phyloP scores from a whole-genome alignment of 2,797 vertebrate genomes.

The Linurgus olivaceus region DNA sequence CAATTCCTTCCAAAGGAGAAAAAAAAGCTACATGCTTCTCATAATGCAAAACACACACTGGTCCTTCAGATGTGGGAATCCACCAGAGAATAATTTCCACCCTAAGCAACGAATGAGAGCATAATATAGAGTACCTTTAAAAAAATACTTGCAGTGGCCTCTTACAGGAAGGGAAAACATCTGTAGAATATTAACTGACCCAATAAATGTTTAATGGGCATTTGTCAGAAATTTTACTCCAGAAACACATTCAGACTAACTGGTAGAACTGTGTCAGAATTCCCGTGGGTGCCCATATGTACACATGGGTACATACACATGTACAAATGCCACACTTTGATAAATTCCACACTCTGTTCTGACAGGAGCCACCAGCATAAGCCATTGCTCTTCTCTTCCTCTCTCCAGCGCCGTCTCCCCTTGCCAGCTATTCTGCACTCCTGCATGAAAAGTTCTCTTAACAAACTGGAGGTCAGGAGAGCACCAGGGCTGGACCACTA shows the following conservation, averaged over 20 bases:
- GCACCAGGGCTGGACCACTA: background rate
- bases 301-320: background rate
- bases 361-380: background rate
- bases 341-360: background rate
- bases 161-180: conserved; percentile 43
- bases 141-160: conserved; percentile 9
- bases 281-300: accelerated
- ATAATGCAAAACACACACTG: conserved; percentile 19
- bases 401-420: background rate
- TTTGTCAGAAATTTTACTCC: background rate
- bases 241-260: background rate
- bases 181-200: conserved; percentile 18
- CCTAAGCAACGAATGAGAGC: background rate
- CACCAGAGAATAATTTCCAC: conserved; percentile 1
- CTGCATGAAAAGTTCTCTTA: background rate
- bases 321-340: too few species aligned
- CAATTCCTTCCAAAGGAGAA: background rate
- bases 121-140: conserved; percentile 9
- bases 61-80: conserved; percentile 16
- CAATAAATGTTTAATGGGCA: background rate
- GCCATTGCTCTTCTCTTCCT: background rate
- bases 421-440: background rate
- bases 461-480: background rate
- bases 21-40: background rate
- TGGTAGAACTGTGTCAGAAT: background rate